These are phyloP conservation scores for Heliocidaris erythrogramma DNA, from an alignment of 35 echinoderm and acorn worm genomes.

Conservation along the genomic window DNA sequence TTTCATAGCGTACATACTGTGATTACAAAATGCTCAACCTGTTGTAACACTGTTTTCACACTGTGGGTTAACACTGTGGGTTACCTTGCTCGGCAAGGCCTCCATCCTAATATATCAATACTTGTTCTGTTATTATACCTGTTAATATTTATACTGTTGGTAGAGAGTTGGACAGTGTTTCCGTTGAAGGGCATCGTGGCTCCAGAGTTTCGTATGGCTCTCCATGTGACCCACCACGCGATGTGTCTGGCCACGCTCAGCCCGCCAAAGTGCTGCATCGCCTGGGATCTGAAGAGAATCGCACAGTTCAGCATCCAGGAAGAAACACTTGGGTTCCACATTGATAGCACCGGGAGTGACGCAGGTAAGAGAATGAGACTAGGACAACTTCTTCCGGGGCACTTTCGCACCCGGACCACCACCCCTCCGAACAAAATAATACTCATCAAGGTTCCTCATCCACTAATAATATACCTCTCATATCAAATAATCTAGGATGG, in stretches of 20 bases:
- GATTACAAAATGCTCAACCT: no score
- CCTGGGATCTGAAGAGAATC: conserved; percentile 41
- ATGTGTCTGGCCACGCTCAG: conserved; percentile 51
- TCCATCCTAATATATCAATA: no score
- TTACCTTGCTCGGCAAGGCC: no score
- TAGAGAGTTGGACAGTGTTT: conserved; percentile 57
- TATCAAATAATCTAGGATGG: background rate
- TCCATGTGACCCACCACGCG: conserved; percentile 50
- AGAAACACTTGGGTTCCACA: conserved; percentile 44
- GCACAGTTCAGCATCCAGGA: conserved; percentile 30
- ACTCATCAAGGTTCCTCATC: conserved; percentile 6
- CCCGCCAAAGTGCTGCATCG: conserved; percentile 51
- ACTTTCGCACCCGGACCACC: background rate
- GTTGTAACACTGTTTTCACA: no score
- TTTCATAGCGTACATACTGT: no score
- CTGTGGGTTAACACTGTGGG: no score
- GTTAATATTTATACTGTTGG: no score
- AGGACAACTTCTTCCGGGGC: background rate
- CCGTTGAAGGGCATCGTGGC: conserved; percentile 53
- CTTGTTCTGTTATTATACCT: no score
- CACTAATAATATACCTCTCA: background rate
- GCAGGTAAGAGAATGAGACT: conserved; percentile 32
- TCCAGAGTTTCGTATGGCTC: conserved; percentile 59
- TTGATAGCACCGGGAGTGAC: conserved; percentile 41
- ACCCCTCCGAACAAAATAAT: background rate